Evolutionary conservation across 2,888 invertebrate species (phyloP), one percentile per base, ranked within the genome.

Genomic region (Ichneumoninae sp.): DNA sequence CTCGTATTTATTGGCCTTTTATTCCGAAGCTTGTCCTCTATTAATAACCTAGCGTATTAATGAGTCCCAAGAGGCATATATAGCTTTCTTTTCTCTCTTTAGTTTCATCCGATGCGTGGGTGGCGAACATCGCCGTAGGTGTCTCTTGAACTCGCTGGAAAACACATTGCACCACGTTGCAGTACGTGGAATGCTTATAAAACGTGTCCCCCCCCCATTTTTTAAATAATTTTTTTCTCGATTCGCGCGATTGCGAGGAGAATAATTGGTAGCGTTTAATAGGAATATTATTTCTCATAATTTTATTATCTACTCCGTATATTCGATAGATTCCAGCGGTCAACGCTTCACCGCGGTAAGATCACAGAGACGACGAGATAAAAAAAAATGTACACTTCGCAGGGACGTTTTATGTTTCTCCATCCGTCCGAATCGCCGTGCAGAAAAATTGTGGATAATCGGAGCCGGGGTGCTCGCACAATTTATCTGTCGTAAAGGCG

Each of bases 11-110:
- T 87, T 90, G 87, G 87, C 88, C 89, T 88, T 90, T 90, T 88
- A 91, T 91, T 90, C 89, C 88, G 78, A 88, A 86, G 86, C 89
- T 87, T 87, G 90, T 91, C 89, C 90, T 88, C 90, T 92, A 91
- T 92, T 92, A 91, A 91, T 91, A 91, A 90, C 90, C 87, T 86
- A 82, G 77, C 82, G 89, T 89, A 90, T 90, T 90, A 90, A 90
- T 90, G 89, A 90, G 88, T 89, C 86, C 85, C 82, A 80, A 76
- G 65, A 77, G 79, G 76, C 72, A 84, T 33, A 66, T 80, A 50
- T 69, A 54, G 33, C 57, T 44, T 13, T 66, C 77, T 66, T 70
- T 66, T 72, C 60, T 50, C 75, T 79, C 82, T 84, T 79, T 71
- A 62, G 84, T 84, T 79, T 82, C 80, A 69, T 76, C 33, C 68